Base-by-base conservation (phyloP, 2,888 invertebrate genomes). In the Therioaphis trifolii region DNA sequence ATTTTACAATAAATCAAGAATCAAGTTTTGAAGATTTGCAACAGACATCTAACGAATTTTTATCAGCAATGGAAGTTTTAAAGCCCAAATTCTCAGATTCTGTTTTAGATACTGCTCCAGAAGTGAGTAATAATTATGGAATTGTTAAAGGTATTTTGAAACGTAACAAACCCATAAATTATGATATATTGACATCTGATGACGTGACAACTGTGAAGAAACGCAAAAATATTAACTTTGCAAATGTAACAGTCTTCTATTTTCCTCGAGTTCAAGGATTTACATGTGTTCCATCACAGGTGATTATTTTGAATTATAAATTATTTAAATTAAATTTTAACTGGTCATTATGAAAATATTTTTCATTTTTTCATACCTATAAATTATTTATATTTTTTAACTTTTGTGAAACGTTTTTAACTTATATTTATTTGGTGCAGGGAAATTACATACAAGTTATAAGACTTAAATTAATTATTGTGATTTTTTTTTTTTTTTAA, bases 211-310 rank as follows among this genome's bases (percentile, higher is more conserved):
- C 85, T 21, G 85, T 87, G 15, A 89, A 93, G 87, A 94, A 93
- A 88, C 92, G 92, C 88, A 96, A 95, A 89, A 93, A 94, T 66
- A 96, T 98, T 85, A 92, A 93, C 86, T 98, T 98, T 89, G 94
- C 96, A 87, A 94, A 93, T 86, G 98, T 98, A 0, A 96, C 96
- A 27, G 97, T 98, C 14, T 98, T 93, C 89, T 98, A 98, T 90
- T 98, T 99, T 90, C 96, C 96, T 2, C 91, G 98, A 87, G 92
- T 96, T 80, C 96, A 96, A 90, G 96, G 96, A 27, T 96, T 96
- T 89, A 94, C 95, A 55, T 96, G 96, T 89, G 95, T 96, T 85
- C 96, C 96, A 74, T 96, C 96, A 15, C 89, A 89, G 87, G 89
- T 89, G 86, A 86, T 85, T 85, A 66, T 58, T 76, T 68, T 63